Evolutionary conservation across 2,888 invertebrate genomes (phyloP).

Genomic region (Torymus tubicola): DNA sequence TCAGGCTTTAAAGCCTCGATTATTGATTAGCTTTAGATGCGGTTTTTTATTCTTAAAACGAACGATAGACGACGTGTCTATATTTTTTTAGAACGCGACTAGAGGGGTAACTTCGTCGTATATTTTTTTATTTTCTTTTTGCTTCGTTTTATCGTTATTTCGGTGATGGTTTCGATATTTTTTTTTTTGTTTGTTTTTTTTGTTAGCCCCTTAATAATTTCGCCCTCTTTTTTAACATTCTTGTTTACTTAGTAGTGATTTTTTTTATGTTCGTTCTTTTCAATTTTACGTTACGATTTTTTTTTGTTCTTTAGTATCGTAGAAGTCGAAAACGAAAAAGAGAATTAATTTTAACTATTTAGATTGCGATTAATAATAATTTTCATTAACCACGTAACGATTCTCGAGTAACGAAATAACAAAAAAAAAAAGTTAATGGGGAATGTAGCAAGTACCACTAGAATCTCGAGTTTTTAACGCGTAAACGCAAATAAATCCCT

Average conservation of each 20-base stretch:
- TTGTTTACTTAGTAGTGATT: slow-evolving; percentile 34
- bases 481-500: slow-evolving; percentile 62
- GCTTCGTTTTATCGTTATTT: slow-evolving; percentile 27
- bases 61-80: slow-evolving; percentile 15
- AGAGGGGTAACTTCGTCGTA: slow-evolving; percentile 21
- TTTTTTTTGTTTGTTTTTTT: slow-evolving; percentile 28
- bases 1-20: slow-evolving; percentile 3
- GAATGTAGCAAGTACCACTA: slow-evolving; percentile 66
- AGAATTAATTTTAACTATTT: not conserved
- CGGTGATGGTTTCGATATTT: slow-evolving; percentile 55
- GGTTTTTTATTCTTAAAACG: slow-evolving; percentile 46
- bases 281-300: slow-evolving; percentile 4
- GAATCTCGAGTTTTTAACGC: slow-evolving; percentile 67
- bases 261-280: slow-evolving; percentile 3
- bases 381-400: slow-evolving; percentile 45
- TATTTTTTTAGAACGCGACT: slow-evolving; percentile 14
- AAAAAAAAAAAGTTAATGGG: slow-evolving; percentile 53
- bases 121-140: slow-evolving; percentile 47
- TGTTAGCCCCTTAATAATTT: slow-evolving; percentile 36
- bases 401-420: slow-evolving; percentile 50
- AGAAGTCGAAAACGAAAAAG: not conserved
- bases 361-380: slow-evolving; percentile 13
- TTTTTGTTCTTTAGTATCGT: not conserved
- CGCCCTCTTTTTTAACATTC: slow-evolving; percentile 35
- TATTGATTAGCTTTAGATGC: slow-evolving; percentile 44